Conservation (phyloP, 2,113 vertebrate genomes). For the Pogona vitticeps region DNA sequence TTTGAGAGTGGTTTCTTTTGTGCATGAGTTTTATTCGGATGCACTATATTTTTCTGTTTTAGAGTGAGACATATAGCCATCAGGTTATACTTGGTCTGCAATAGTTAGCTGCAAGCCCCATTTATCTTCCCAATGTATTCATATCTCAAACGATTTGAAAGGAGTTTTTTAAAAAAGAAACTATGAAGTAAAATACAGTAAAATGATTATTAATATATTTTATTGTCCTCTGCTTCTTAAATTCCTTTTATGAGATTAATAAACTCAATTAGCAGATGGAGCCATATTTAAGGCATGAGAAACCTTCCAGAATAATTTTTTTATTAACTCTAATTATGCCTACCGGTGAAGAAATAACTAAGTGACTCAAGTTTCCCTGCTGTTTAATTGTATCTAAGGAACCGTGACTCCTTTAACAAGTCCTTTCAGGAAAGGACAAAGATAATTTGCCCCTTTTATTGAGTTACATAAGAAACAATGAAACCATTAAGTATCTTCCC, state of each 20-base stretch:
- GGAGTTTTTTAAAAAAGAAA: background rate
- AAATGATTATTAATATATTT: constrained; percentile 29
- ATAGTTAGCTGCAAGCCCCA: background rate
- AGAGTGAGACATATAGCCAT: too few relatives aligned
- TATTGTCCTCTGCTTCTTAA: constrained; percentile 35
- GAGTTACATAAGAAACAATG: constrained; percentile 31
- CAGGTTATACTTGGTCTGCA: too few relatives aligned
- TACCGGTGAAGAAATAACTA: constrained; percentile 55
- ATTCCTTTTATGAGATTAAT: constrained; percentile 52
- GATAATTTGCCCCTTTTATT: constrained; percentile 26
- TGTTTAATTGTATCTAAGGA: constrained; percentile 63
- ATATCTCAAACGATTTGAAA: background rate
- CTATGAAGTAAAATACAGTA: background rate
- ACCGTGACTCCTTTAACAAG: constrained; percentile 49
- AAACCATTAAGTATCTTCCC: constrained; percentile 14
- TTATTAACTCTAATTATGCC: constrained; percentile 54
- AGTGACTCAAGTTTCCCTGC: constrained; percentile 40
- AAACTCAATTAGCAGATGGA: constrained; percentile 43
- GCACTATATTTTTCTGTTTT: too few relatives aligned
- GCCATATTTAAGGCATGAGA: constrained; percentile 35
- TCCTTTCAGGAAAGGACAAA: constrained; percentile 49
- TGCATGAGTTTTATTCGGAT: too few relatives aligned
- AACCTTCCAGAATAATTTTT: constrained; percentile 44
- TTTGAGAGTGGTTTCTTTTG: too few relatives aligned
- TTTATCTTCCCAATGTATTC: background rate